Evolutionary conservation across 2,797 vertebrate species (phyloP).

Genomic region (Syndactyla subalaris): DNA sequence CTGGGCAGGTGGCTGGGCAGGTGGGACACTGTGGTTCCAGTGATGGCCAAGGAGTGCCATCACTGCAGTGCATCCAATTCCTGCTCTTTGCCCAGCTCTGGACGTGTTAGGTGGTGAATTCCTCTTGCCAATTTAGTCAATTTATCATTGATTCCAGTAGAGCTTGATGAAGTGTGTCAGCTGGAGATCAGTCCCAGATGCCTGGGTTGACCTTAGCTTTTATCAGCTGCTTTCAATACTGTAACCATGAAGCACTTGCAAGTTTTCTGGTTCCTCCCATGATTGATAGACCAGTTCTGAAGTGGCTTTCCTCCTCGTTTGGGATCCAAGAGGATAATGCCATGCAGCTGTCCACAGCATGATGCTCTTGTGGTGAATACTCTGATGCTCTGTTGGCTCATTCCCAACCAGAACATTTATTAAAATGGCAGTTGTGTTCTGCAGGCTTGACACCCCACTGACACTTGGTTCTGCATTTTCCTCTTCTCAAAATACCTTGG

Average conservation of each 20-base stretch:
- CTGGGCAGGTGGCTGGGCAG: background rate
- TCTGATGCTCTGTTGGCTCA: slow-evolving; percentile 20
- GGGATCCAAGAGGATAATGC: slow-evolving; percentile 62
- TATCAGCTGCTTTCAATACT: slow-evolving; percentile 63
- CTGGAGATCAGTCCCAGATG: slow-evolving; percentile 63
- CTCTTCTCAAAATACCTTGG: background rate
- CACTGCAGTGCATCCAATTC: background rate
- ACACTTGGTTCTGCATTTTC: background rate
- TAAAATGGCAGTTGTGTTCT: background rate
- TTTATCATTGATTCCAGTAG: slow-evolving; percentile 30
- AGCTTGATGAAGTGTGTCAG: slow-evolving; percentile 57
- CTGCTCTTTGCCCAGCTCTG: background rate
- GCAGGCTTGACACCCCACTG: background rate
- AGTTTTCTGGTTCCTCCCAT: slow-evolving; percentile 41
- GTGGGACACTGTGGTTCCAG: background rate
- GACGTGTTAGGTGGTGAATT: background rate
- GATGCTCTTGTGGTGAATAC: slow-evolving; percentile 36
- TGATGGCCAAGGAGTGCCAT: background rate
- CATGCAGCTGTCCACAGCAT: slow-evolving; percentile 61
- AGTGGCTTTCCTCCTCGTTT: slow-evolving; percentile 23
- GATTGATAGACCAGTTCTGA: slow-evolving; percentile 44
- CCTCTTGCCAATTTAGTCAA: slow-evolving; percentile 9
- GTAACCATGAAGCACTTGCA: slow-evolving; percentile 44
- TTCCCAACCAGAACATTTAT: background rate
- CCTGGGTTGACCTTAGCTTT: slow-evolving; percentile 52